Percentiles rank a stretch among this genome's conserved stretches.
Evolutionary conservation across 2,113 vertebrate genomes (phyloP).

Genomic region (Prochilodus magdalenae): DNA sequence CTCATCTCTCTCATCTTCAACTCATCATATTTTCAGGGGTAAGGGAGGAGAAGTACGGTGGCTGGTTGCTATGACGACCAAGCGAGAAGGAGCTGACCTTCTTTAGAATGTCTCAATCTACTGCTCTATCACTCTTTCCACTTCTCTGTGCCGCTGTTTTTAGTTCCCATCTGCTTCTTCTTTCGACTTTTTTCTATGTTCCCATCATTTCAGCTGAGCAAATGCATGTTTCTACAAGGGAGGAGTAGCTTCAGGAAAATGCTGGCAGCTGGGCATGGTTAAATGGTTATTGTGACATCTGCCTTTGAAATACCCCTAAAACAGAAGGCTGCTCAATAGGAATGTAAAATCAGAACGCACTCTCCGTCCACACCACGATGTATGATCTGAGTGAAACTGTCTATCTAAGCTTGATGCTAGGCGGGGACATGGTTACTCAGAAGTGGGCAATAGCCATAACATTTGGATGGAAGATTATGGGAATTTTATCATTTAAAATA

Average conservation of each 20-base stretch:
- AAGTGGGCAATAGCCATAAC: no score
- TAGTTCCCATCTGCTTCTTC: neutral
- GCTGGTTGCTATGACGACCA: constrained; percentile 53
- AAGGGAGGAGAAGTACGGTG: constrained; percentile 29
- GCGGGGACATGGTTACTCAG: no score
- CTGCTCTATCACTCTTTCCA: neutral
- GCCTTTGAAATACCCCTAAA: no score
- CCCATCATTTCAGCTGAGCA: neutral
- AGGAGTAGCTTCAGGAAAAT: neutral
- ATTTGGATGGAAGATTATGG: no score
- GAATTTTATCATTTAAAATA: no score
- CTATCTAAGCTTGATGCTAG: no score
- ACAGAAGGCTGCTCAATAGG: no score
- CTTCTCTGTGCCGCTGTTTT: neutral
- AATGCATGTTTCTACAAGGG: neutral
- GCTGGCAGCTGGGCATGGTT: neutral
- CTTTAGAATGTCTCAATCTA: constrained; percentile 28
- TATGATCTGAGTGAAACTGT: no score
- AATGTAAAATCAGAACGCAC: no score
- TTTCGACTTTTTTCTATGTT: neutral
- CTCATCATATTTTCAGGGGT: constrained; percentile 44
- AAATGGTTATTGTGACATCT: neutral
- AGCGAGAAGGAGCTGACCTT: constrained; percentile 47
- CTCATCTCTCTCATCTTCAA: constrained; percentile 28
- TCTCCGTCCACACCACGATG: no score